Conservation (phyloP, 2,888 invertebrate genomes). For the Leptarthrus brevirostris region DNA sequence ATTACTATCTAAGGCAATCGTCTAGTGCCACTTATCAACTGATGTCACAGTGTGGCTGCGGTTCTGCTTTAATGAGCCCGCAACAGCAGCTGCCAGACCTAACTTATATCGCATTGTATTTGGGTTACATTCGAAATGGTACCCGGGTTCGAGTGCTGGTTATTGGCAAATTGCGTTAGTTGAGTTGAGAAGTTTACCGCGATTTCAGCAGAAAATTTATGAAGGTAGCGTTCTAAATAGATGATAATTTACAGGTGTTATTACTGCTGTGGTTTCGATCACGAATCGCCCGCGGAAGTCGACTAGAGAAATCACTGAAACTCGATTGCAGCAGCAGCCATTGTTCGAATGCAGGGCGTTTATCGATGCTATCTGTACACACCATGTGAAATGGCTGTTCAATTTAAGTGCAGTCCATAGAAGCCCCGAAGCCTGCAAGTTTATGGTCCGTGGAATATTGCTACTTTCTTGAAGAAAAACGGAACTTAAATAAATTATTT, state of each 20-base stretch:
- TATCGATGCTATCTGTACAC: not conserved
- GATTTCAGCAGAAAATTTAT: conserved; percentile 20
- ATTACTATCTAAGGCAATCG: not conserved
- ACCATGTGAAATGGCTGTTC: conserved; percentile 33
- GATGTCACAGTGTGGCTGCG: not conserved
- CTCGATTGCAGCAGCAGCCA: not conserved
- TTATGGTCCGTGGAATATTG: conserved; percentile 40
- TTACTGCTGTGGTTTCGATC: conserved; percentile 26
- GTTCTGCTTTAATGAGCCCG: not conserved
- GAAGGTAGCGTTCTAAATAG: conserved; percentile 28
- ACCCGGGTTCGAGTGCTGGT: not conserved
- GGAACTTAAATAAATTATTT: conserved; percentile 9
- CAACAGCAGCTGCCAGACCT: not conserved
- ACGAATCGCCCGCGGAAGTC: conserved; percentile 42
- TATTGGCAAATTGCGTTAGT: not conserved
- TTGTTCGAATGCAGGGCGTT: conserved; percentile 38
- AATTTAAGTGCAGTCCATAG: conserved; percentile 2
- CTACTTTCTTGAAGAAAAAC: conserved; percentile 31
- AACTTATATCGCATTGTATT: no score
- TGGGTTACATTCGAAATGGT: not conserved
- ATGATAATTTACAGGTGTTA: conserved; percentile 42
- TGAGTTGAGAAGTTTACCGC: not conserved
- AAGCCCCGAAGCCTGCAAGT: conserved; percentile 25
- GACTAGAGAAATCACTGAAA: conserved; percentile 38
- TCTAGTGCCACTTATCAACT: not conserved